Conservation (phyloP, 2,113 vertebrate genomes). For the Tringa solitaria region DNA sequence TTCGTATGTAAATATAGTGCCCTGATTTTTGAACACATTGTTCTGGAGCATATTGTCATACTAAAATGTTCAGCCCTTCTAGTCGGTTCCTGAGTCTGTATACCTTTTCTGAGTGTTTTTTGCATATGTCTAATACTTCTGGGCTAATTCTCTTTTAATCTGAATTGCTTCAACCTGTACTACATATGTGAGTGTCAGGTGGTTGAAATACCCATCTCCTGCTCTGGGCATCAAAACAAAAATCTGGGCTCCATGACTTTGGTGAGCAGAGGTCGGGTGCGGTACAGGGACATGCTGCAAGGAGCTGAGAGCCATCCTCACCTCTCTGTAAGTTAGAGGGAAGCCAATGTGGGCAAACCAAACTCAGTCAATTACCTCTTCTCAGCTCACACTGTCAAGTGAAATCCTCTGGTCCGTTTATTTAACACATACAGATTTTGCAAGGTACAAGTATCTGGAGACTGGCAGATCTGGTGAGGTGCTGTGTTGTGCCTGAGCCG, state of each 20-base stretch:
- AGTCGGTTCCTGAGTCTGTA: not conserved
- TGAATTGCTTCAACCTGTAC: not conserved
- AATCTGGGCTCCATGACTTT: not conserved
- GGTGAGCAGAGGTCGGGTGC: fast-evolving
- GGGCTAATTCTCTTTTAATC: not conserved
- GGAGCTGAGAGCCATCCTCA: not conserved
- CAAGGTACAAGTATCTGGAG: not conserved
- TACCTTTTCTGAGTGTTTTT: not conserved
- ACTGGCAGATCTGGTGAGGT: not conserved
- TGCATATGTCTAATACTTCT: not conserved
- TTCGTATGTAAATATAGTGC: not conserved
- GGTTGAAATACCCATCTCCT: not conserved
- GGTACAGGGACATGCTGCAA: not conserved
- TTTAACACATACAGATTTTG: not conserved
- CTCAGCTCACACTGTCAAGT: not conserved
- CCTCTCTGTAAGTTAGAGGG: not conserved
- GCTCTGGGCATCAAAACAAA: not conserved
- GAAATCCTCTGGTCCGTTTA: not conserved
- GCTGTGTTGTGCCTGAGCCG: not conserved
- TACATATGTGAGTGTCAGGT: not conserved
- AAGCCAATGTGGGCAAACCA: not conserved
- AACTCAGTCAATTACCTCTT: not conserved
- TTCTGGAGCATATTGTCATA: not conserved
- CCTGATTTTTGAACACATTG: not conserved
- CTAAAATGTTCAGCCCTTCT: not conserved